Conservation (phyloP, 2,797 vertebrate genomes). For the Fistularia tabacaria region DNA sequence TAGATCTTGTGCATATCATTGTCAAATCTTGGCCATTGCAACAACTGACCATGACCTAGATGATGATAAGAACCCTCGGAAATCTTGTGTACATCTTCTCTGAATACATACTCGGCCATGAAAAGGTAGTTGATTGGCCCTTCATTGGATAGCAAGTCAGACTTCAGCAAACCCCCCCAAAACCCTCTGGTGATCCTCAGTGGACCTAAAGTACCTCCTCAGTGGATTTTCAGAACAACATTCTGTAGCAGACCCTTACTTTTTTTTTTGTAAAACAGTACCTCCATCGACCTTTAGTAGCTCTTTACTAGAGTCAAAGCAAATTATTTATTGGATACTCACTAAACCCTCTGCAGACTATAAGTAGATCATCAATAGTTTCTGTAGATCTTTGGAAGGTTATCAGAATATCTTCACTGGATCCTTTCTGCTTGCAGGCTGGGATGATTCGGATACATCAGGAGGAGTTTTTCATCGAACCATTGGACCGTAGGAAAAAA, state of each 20-base stretch:
- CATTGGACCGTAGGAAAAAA: conserved; percentile 72
- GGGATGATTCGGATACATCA: conserved; percentile 86
- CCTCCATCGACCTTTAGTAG: neutral
- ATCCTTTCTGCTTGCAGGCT: conserved; percentile 71
- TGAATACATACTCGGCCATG: no score
- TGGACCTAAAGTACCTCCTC: neutral
- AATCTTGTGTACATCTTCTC: no score
- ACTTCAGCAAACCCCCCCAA: no score
- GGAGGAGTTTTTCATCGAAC: conserved; percentile 94
- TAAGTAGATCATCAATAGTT: neutral
- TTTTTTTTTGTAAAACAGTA: no score
- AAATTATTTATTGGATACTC: neutral
- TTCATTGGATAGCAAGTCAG: no score
- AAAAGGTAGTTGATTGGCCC: no score
- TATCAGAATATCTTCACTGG: neutral
- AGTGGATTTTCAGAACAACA: neutral
- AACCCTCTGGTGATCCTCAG: neutral
- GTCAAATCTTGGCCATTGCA: no score
- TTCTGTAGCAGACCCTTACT: neutral
- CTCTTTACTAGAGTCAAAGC: neutral
- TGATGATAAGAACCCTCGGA: no score
- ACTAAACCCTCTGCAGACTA: neutral
- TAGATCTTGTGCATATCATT: no score
- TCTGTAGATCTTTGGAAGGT: neutral
- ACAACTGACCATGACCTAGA: no score